Percentiles rank a stretch among this genome's conserved stretches.
Conservation (phyloP, 2,888 invertebrate genomes). For the Carterocephalus palaemon region DNA sequence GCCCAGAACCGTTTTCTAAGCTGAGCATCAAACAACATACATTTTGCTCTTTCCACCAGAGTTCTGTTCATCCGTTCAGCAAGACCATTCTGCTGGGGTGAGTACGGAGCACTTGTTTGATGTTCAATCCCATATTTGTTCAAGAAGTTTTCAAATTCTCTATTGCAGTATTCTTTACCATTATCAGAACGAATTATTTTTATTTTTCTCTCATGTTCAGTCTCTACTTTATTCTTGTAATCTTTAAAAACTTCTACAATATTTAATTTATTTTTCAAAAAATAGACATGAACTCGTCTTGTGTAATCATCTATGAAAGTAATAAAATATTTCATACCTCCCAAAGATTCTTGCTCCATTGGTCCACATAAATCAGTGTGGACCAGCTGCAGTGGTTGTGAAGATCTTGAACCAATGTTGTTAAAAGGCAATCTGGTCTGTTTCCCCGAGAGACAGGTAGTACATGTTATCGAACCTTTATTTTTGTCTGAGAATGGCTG, state of each 20-base stretch:
- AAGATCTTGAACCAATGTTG: constrained; percentile 18
- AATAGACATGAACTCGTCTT: constrained; percentile 37
- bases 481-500: background rate
- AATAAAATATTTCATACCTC: constrained; percentile 44
- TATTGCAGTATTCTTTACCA: constrained; percentile 26
- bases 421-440: constrained; percentile 26
- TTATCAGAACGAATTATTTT: constrained; percentile 22
- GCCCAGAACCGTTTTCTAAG: too few relatives aligned
- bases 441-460: constrained; percentile 22
- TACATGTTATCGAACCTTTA: too few relatives aligned
- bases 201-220: constrained; percentile 20
- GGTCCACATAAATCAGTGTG: constrained; percentile 49
- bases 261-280: constrained; percentile 36
- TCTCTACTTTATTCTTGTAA: constrained; percentile 26
- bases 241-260: constrained; percentile 26
- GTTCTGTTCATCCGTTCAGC: constrained; percentile 37
- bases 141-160: constrained; percentile 12
- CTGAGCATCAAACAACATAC: too few relatives aligned
- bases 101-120: constrained; percentile 35
- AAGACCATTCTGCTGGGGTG: constrained; percentile 41
- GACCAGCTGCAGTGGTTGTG: constrained; percentile 39
- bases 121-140: constrained; percentile 34
- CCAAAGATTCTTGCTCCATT: constrained; percentile 42
- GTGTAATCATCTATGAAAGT: constrained; percentile 46
- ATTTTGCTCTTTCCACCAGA: constrained; percentile 30